Base-by-base conservation (phyloP, 2,797 vertebrate species). In the Gambusia yucatana region DNA sequence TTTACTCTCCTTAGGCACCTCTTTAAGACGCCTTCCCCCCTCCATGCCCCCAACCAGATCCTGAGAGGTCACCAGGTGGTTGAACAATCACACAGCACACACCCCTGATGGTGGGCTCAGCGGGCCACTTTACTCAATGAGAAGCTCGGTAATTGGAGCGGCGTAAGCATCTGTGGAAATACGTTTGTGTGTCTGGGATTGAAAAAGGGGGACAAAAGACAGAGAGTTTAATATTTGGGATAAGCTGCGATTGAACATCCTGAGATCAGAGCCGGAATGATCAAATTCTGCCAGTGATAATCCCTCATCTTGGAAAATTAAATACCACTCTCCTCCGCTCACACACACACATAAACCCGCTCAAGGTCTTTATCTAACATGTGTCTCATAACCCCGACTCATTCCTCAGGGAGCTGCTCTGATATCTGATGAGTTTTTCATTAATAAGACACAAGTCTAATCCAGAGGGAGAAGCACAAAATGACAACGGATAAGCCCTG, bases 401-500 rank as follows among this genome's bases (percentile, higher is more conserved):
- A 81, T 93, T 94, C 93, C 92, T 87, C 52, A 72, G 85, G 87
- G 95, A 86, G 92, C 94, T 93, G 89, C 90, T 92, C 90, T 94
- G 94, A 95, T 92, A 95, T 94, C 92, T 94, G 92, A 94, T 95
- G 94, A 96, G 94, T 95, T 95, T 94, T 94, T 95, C 89, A 96
- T 96, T 93, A 94, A 96, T 93, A 94, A 89, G 94, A 94, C 94
- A 87, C 82, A 86, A 90, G 89, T 92, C 86, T 95, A 94, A 96
- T 96, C 88, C 91, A 46, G 77, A 88, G 87, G 85, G 91, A 92
- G 83, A 81, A 90, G 91, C 93, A 90, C 89, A 91, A 94, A 95
- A 95, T 90, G 93, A 94, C 91, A 92, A 91, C 86, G 52, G 94
- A 93, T 94, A 93, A 93, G 79, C 90, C 82, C 85, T 14, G 83